phyloP scores from a whole-genome alignment of 2,888 invertebrate species.

The Tipula lateralis region DNA sequence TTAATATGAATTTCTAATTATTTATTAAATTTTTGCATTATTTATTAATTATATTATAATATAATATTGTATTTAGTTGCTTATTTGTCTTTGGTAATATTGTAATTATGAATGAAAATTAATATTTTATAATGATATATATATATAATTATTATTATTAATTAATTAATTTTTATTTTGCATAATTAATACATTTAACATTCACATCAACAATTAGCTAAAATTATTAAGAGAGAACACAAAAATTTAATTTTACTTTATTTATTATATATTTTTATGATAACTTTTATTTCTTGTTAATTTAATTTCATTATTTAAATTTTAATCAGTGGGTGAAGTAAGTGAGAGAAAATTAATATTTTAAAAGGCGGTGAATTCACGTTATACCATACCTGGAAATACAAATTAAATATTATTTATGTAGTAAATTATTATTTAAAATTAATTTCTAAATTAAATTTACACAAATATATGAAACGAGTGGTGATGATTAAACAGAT shows the following conservation, averaged over 20 bases:
- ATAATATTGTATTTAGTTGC: background rate
- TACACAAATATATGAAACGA: too few relatives aligned
- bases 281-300: background rate
- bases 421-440: background rate
- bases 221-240: constrained; percentile 25
- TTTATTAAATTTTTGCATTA: background rate
- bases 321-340: background rate
- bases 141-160: background rate
- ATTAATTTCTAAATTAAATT: too few relatives aligned
- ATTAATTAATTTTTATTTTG: background rate
- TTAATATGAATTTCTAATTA: background rate
- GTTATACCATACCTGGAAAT: constrained; percentile 26
- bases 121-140: background rate
- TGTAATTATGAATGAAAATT: background rate
- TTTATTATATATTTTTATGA: background rate
- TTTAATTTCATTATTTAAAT: background rate
- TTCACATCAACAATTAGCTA: constrained; percentile 28
- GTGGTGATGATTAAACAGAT: too few relatives aligned
- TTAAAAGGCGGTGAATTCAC: constrained; percentile 26
- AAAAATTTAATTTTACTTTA: constrained; percentile 24
- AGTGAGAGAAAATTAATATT: constrained; percentile 12
- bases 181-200: constrained; percentile 6
- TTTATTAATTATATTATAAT: background rate
- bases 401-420: background rate
- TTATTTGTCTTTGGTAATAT: background rate